A percentile compares a stretch with the other conserved stretches of the same genome.
Evolutionary conservation across 2,888 invertebrate genomes (phyloP).

Genomic region (Tenodera sinensis): DNA sequence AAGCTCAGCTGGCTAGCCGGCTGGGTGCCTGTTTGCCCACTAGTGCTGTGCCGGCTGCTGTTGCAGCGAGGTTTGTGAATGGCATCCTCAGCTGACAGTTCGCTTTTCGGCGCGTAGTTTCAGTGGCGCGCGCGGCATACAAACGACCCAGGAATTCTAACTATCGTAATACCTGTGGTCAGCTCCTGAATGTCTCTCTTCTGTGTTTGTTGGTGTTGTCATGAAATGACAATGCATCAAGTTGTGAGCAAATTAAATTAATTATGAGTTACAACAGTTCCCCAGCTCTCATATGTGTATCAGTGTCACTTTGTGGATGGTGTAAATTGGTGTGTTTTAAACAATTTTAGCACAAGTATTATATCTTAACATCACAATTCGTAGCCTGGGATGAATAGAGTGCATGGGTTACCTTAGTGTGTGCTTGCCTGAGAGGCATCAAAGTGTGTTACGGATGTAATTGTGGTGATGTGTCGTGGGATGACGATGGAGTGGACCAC

Average conservation of each 20-base stretch:
- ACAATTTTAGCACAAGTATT: neutral
- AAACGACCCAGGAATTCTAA: neutral
- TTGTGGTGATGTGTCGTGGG: neutral
- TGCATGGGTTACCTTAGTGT: neutral
- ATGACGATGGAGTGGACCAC: neutral
- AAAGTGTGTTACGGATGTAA: neutral
- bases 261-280: neutral
- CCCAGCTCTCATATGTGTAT: neutral
- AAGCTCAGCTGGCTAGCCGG: neutral
- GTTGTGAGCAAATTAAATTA: neutral
- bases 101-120: neutral
- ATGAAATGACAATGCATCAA: neutral
- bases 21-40: neutral
- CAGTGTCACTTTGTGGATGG: neutral
- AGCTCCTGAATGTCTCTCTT: neutral
- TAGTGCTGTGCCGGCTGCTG: neutral
- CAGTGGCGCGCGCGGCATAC: neutral
- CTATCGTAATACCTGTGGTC: neutral
- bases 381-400: neutral
- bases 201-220: neutral
- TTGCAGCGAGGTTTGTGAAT: neutral
- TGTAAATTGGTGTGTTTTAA: neutral
- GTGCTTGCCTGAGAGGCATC: neutral
- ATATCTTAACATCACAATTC: neutral
- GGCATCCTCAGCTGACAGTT: neutral